Conservation (phyloP, 1,140 invertebrate species). For the Cyphomyrmex costatus region DNA sequence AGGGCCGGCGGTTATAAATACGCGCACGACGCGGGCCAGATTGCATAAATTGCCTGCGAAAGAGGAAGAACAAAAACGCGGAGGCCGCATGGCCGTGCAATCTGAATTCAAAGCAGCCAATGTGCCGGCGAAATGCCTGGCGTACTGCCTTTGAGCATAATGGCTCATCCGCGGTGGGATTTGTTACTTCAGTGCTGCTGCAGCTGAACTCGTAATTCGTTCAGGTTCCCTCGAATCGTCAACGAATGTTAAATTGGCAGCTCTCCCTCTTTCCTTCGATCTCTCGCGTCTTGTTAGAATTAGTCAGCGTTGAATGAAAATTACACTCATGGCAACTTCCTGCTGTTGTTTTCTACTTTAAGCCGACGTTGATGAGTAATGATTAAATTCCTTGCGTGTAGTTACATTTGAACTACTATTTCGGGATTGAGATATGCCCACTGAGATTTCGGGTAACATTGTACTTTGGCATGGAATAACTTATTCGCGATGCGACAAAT, state of each 20-base stretch:
- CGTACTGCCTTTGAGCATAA: conserved; percentile 67
- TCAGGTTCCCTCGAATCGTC: conserved; percentile 16
- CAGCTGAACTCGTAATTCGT: conserved; percentile 39
- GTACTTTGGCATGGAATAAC: conserved; percentile 29
- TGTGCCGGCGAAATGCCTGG: conserved; percentile 67
- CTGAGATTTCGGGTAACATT: conserved; percentile 23
- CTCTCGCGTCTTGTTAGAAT: not conserved
- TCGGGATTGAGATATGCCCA: conserved; percentile 18
- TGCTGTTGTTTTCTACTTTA: not conserved
- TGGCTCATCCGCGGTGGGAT: conserved; percentile 50
- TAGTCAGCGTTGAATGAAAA: conserved; percentile 9
- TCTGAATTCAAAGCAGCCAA: conserved; percentile 85
- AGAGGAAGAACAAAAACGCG: conserved; percentile 80
- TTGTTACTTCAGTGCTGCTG: conserved; percentile 34
- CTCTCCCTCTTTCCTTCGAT: not conserved
- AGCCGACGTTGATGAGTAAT: not conserved
- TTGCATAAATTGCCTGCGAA: conserved; percentile 83
- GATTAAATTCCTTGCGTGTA: not conserved
- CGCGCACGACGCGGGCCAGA: conserved; percentile 78
- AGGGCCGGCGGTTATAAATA: conserved; percentile 84
- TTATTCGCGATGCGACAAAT: conserved; percentile 14
- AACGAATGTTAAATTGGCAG: conserved; percentile 32
- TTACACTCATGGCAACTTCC: not conserved
- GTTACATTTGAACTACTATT: conserved; percentile 7
- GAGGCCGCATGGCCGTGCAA: conserved; percentile 75